Evolutionary conservation across 2,113 vertebrate genomes (phyloP).

Genomic region (Tonatia bakeri): DNA sequence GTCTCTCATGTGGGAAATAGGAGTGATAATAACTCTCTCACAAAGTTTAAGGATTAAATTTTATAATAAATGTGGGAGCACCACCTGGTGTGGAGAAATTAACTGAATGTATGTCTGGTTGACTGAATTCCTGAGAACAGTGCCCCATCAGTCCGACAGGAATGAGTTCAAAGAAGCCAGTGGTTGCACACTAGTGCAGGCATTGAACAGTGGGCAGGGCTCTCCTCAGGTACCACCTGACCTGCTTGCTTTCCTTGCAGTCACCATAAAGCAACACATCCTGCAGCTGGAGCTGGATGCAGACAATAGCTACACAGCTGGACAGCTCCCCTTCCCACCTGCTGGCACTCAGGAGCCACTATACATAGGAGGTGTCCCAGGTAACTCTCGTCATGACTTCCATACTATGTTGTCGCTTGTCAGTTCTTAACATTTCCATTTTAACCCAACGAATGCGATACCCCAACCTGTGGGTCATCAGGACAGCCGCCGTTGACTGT

Average conservation of each 20-base stretch:
- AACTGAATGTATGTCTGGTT: neutral
- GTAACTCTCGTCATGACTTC: slow-evolving; percentile 73
- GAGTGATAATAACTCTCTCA: neutral
- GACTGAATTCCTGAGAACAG: neutral
- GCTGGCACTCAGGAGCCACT: slow-evolving; percentile 79
- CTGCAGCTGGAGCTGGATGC: slow-evolving; percentile 88
- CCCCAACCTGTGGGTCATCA: neutral
- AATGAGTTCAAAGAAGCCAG: neutral
- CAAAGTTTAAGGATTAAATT: neutral
- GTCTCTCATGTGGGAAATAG: neutral
- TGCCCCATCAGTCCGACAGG: rapidly evolving
- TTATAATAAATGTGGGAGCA: neutral
- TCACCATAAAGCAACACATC: slow-evolving; percentile 85
- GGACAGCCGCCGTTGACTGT: neutral
- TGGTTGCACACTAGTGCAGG: rapidly evolving
- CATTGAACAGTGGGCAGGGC: too few relatives aligned
- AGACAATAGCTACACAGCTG: slow-evolving; percentile 82
- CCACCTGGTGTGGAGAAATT: neutral
- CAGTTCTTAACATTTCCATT: neutral
- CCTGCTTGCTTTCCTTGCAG: slow-evolving; percentile 73
- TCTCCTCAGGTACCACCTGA: neutral
- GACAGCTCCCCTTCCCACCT: slow-evolving; percentile 63
- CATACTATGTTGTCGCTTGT: neutral
- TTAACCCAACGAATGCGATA: neutral
- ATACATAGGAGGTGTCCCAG: slow-evolving; percentile 90